phyloP scores from a whole-genome alignment of 2,113 vertebrate species.

The Pithys albifrons region DNA sequence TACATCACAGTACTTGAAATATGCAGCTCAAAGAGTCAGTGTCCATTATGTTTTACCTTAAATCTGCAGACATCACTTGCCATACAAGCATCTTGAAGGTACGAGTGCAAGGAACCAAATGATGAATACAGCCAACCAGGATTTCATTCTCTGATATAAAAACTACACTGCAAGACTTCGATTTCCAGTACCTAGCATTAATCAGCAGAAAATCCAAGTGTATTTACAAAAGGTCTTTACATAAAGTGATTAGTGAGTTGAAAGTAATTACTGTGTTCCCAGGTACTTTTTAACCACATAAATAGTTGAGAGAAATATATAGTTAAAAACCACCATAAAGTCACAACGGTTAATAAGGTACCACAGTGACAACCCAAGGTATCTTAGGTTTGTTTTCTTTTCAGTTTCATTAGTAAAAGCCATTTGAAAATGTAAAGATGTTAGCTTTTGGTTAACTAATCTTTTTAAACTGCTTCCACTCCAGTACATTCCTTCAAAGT shows the following conservation, averaged over 20 bases:
- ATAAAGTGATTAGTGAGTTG: slow-evolving; percentile 62
- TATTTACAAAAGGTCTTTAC: slow-evolving; percentile 73
- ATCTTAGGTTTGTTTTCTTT: slow-evolving; percentile 27
- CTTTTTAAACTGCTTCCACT: slow-evolving; percentile 42
- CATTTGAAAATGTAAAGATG: slow-evolving; percentile 52
- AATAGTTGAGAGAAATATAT: slow-evolving; percentile 51
- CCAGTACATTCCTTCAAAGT: slow-evolving; percentile 42
- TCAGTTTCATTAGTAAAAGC: slow-evolving; percentile 73
- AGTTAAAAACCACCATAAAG: slow-evolving; percentile 72
- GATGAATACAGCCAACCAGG: slow-evolving; percentile 6
- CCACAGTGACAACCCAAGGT: slow-evolving; percentile 49
- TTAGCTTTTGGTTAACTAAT: slow-evolving; percentile 59
- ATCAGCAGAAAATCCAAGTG: slow-evolving; percentile 52
- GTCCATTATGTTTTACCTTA: slow-evolving; percentile 17
- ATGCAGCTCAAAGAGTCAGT: slow-evolving; percentile 53
- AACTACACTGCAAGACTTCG: slow-evolving; percentile 34
- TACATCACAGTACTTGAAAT: slow-evolving; percentile 67
- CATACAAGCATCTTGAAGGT: slow-evolving; percentile 32
- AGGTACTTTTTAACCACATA: slow-evolving; percentile 55
- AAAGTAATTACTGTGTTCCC: slow-evolving; percentile 19
- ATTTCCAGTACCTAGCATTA: slow-evolving; percentile 39
- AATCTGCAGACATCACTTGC: slow-evolving; percentile 46
- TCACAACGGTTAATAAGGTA: slow-evolving; percentile 55
- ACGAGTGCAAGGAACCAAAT: slow-evolving; percentile 65
- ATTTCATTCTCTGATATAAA: slow-evolving; percentile 13